Conservation (phyloP, 2,797 vertebrate species). For the Lepus townsendii region DNA sequence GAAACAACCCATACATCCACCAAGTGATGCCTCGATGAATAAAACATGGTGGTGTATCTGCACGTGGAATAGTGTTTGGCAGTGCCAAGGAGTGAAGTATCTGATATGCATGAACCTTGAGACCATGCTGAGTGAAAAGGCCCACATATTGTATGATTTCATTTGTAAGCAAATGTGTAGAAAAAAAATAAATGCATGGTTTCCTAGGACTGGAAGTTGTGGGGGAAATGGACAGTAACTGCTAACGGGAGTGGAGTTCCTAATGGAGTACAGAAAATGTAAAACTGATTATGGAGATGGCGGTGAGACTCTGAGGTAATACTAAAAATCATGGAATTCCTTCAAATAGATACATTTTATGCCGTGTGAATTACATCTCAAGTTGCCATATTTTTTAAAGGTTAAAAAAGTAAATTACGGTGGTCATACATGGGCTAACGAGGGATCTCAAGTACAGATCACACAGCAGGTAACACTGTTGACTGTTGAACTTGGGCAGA, state of each 20-base stretch:
- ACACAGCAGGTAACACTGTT: neutral
- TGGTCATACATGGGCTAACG: neutral
- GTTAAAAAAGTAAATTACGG: neutral
- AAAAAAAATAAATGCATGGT: neutral
- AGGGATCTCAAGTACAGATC: neutral
- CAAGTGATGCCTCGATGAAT: neutral
- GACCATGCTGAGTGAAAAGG: conserved; percentile 5
- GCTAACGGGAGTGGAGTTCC: neutral
- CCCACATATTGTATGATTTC: neutral
- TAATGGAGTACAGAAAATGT: neutral
- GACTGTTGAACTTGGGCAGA: neutral
- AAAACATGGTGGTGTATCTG: neutral
- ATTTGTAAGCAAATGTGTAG: conserved; percentile 5
- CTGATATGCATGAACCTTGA: neutral
- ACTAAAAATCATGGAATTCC: neutral
- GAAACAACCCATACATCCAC: neutral
- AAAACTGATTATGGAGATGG: neutral
- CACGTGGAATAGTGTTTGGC: neutral
- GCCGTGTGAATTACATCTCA: neutral
- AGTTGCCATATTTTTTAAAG: neutral
- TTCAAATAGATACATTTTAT: neutral
- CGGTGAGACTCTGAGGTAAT: neutral
- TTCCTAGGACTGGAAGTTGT: neutral
- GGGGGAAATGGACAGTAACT: neutral
- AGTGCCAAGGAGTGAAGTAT: conserved; percentile 1